Conservation (phyloP, 2,888 invertebrate species). For the Melolontha melolontha region DNA sequence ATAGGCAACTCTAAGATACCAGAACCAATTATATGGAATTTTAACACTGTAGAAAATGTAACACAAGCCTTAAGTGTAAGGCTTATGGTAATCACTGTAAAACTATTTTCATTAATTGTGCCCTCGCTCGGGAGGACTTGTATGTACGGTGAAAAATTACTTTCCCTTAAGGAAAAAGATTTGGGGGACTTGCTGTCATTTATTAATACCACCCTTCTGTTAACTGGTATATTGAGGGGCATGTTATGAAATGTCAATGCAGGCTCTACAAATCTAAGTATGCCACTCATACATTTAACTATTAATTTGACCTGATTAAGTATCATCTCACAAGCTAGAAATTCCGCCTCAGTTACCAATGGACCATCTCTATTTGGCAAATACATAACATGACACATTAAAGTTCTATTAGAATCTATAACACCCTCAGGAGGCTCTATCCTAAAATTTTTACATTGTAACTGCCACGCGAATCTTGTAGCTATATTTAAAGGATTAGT, state of each 20-base stretch:
- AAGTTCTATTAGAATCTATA: slow-evolving; percentile 8
- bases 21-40: slow-evolving; percentile 13
- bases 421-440: slow-evolving; percentile 10
- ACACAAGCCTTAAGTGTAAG: slow-evolving; percentile 2
- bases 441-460: background rate
- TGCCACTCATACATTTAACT: background rate
- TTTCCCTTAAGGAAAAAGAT: background rate
- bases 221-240: slow-evolving; percentile 32
- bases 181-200: background rate
- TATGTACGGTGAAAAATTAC: slow-evolving; percentile 4
- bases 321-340: slow-evolving; percentile 1
- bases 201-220: slow-evolving; percentile 5
- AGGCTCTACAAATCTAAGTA: slow-evolving; percentile 2
- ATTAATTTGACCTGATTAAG: background rate
- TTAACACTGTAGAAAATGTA: slow-evolving; percentile 10
- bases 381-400: slow-evolving; percentile 27
- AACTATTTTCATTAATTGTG: slow-evolving; percentile 21
- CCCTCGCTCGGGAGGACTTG: slow-evolving; percentile 18
- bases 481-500: slow-evolving; percentile 19
- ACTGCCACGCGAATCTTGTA: slow-evolving; percentile 6
- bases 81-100: background rate
- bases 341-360: slow-evolving; percentile 3
- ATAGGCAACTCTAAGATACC: slow-evolving; percentile 7
- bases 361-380: slow-evolving; percentile 4
- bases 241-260: slow-evolving; percentile 3